Base-by-base conservation (phyloP, 2,888 invertebrate genomes). In the Napeogenes inachia region DNA sequence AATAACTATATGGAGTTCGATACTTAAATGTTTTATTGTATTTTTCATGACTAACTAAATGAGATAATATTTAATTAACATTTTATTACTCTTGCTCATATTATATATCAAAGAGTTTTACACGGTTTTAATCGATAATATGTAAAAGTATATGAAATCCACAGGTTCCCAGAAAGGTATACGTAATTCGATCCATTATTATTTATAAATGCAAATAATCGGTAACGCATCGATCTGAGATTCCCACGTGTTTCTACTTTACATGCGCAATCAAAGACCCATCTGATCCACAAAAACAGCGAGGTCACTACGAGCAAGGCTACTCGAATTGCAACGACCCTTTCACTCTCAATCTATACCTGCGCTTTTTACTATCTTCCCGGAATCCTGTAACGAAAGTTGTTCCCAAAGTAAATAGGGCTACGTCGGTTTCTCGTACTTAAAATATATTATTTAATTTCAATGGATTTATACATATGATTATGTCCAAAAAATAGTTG, bases 321-420 rank as follows among this genome's bases (percentile, higher is more conserved):
- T 77, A 78, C 87, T 89, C 89, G 79, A 79, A 87, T 90, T 89
- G 90, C 89, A 87, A 80, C 80, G 90, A 88, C 89, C 90, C 90
- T 90, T 90, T 90, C 90, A 90, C 90, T 90, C 86, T 90, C 89
- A 78, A 80, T 76, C 73, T 78, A 72, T 89, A 90, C 90, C 90
- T 90, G 90, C 87, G 85, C 87, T 90, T 90, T 89, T 90, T 89
- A 82, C 79, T 75, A 70, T 71, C 65, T 87, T 87, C 89, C 81
- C 73, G 78, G 87, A 88, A 89, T 85, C 79, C 75, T 58, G 63
- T 66, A 60, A 67, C 71, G 75, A 64, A 65, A 60, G 62, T 62
- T 56, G 66, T 72, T 75, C 82, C 78, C 87, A 89, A 89, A 87
- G 76, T 81, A 3, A 50, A 21, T 3, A 8, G 1, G 6, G 3